phyloP scores from a whole-genome alignment of 2,888 invertebrate genomes.

The Anodontia alba region DNA sequence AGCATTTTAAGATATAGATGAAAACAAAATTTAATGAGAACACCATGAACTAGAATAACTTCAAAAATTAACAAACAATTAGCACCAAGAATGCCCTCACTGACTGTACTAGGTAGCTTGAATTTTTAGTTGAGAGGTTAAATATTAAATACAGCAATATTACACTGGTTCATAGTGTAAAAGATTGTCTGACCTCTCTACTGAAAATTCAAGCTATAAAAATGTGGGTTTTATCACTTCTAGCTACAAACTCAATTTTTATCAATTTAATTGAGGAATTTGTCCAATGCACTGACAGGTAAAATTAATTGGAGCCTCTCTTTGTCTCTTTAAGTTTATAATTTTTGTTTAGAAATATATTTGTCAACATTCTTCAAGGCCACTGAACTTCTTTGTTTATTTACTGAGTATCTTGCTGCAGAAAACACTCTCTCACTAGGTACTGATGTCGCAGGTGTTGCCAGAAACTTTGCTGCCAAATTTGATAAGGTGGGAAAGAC shows the following conservation, averaged over 20 bases:
- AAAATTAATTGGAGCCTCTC: not conserved
- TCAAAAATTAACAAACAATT: not conserved
- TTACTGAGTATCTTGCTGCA: not conserved
- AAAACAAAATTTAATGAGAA: not conserved
- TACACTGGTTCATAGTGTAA: not conserved
- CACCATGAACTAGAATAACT: not conserved
- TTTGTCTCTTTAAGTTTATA: not conserved
- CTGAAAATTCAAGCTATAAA: too few relatives aligned
- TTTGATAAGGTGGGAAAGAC: slow-evolving; percentile 10
- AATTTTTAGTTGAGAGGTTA: not conserved
- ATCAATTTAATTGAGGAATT: too few relatives aligned
- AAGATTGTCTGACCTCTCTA: too few relatives aligned
- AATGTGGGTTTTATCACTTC: too few relatives aligned
- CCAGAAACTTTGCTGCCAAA: not conserved
- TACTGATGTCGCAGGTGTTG: slow-evolving; percentile 11
- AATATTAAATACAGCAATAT: not conserved
- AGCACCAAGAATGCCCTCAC: too few relatives aligned
- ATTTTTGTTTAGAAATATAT: slow-evolving; percentile 12
- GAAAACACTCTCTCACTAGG: slow-evolving; percentile 11
- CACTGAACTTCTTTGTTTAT: not conserved
- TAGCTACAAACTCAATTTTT: too few relatives aligned
- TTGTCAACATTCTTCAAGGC: not conserved
- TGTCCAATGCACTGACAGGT: not conserved
- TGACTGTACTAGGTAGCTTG: not conserved
- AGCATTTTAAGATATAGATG: not conserved